Evolutionary conservation across 2,113 vertebrate species (phyloP).

Genomic region (Thalassarche chlororhynchos): DNA sequence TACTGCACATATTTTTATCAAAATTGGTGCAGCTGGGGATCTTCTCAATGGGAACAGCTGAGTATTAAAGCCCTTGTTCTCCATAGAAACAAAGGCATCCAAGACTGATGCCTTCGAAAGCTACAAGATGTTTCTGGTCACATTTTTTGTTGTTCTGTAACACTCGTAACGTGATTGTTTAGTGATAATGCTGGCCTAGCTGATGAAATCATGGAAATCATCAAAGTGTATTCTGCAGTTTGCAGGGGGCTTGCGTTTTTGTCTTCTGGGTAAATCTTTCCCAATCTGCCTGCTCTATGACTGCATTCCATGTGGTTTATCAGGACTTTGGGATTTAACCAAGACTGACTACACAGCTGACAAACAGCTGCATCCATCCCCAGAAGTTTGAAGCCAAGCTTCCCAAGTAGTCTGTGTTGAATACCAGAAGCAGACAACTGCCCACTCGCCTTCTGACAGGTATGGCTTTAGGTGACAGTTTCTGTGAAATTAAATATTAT

Average conservation of each 20-base stretch:
- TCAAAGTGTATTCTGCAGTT: neutral
- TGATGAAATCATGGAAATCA: neutral
- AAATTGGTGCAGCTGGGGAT: neutral
- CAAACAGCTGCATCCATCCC: neutral
- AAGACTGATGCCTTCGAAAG: neutral
- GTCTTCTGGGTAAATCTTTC: neutral
- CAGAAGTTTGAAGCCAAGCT: neutral
- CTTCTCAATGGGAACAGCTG: neutral
- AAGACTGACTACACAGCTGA: neutral
- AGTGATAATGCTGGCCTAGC: neutral
- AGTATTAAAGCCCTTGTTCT: neutral
- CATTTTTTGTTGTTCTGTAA: neutral
- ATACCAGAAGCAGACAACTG: neutral
- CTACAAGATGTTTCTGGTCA: neutral
- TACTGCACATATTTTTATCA: neutral
- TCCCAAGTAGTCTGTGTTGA: neutral
- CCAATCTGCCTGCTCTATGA: neutral
- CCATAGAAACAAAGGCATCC: neutral
- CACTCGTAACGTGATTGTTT: neutral
- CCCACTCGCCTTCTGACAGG: neutral
- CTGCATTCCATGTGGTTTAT: neutral
- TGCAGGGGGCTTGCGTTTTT: neutral
- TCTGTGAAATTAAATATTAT: neutral
- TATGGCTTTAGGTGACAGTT: neutral
- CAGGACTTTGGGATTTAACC: neutral